phyloP scores from a whole-genome alignment of 1,140 invertebrate genomes.

The Lethrus apterus region DNA sequence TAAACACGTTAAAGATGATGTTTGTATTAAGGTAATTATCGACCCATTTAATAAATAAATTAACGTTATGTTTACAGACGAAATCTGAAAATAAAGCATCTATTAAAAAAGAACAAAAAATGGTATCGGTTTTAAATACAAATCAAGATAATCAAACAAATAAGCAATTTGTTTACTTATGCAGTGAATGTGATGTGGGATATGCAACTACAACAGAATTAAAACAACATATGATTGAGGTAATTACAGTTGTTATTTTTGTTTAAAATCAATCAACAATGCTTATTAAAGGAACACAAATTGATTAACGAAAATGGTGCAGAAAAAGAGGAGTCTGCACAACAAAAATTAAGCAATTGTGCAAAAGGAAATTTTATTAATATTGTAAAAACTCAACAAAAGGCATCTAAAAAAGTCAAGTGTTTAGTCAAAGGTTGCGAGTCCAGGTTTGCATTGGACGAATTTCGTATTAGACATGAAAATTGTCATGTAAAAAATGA shows the following conservation, averaged over 20 bases:
- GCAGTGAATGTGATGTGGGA: slow-evolving; percentile 26
- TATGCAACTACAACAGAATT: slow-evolving; percentile 26
- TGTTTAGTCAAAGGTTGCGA: slow-evolving; percentile 46
- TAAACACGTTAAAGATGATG: slow-evolving; percentile 20
- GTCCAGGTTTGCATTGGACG: slow-evolving; percentile 45
- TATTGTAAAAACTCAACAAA: slow-evolving; percentile 24
- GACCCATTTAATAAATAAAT: no score
- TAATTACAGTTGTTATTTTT: slow-evolving; percentile 13
- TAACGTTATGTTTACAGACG: no score
- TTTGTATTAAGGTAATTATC: slow-evolving; percentile 21
- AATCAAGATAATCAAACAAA: slow-evolving; percentile 22
- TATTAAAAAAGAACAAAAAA: slow-evolving; percentile 12
- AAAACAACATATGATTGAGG: slow-evolving; percentile 29
- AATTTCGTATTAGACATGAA: slow-evolving; percentile 43
- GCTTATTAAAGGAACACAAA: slow-evolving; percentile 2
- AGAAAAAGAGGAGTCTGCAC: not conserved
- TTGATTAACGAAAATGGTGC: not conserved
- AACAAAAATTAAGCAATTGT: slow-evolving; percentile 1
- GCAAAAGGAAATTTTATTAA: not conserved
- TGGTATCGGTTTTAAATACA: slow-evolving; percentile 21
- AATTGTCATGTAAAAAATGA: slow-evolving; percentile 44
- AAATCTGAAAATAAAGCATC: no score
- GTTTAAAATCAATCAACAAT: not conserved
- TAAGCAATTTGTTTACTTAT: slow-evolving; percentile 22
- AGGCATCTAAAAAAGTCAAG: slow-evolving; percentile 27